phyloP scores from a whole-genome alignment of 1,140 invertebrate genomes.

The Hyphantria cunea region DNA sequence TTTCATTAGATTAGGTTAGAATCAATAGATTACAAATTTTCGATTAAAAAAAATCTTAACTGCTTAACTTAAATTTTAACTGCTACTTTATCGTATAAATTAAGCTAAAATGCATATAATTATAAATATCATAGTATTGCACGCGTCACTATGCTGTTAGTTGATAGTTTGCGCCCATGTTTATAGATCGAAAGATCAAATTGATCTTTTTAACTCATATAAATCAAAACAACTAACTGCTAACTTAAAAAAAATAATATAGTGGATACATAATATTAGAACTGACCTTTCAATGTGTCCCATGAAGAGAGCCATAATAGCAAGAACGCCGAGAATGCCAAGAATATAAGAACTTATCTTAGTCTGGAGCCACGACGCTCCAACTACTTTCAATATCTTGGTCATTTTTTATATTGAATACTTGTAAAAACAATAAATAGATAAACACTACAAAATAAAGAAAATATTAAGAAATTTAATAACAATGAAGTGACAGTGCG shows the following conservation, averaged over 20 bases:
- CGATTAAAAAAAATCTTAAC: too few species aligned
- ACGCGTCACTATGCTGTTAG: too few species aligned
- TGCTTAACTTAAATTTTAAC: too few species aligned
- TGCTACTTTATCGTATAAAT: too few species aligned
- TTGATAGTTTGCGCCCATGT: too few species aligned
- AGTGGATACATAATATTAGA: conserved; percentile 3
- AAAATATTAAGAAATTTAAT: conserved; percentile 80
- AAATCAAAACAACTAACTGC: neutral
- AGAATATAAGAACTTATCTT: conserved; percentile 88
- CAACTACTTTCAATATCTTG: conserved; percentile 89
- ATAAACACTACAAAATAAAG: conserved; percentile 76
- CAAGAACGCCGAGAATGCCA: conserved; percentile 84
- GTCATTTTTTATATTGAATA: conserved; percentile 53
- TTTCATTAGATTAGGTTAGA: too few species aligned
- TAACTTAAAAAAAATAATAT: too few species aligned
- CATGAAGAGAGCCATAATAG: conserved; percentile 85
- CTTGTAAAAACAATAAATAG: conserved; percentile 21
- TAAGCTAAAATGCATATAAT: too few species aligned
- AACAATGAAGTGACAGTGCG: conserved; percentile 80
- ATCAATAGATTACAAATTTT: too few species aligned
- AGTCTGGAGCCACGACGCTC: conserved; percentile 89
- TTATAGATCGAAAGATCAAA: too few species aligned
- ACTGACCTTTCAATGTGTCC: conserved; percentile 85
- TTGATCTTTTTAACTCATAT: too few species aligned
- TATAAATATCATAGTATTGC: too few species aligned